Evolutionary conservation across 2,888 invertebrate species (phyloP).

Genomic region (Lomographa bimaculata): DNA sequence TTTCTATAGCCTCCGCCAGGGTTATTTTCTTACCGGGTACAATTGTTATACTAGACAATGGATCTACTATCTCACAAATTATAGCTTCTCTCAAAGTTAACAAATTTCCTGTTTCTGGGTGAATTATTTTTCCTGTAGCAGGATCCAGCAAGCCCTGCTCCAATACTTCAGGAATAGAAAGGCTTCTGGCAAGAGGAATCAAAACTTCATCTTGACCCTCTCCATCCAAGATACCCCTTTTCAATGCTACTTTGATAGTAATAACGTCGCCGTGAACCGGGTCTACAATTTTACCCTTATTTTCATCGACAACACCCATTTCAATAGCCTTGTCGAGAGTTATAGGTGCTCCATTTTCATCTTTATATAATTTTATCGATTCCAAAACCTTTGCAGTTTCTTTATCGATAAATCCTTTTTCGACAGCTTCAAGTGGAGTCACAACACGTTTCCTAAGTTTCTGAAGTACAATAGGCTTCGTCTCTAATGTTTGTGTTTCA

Average conservation of each 20-base stretch:
- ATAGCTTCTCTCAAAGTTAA: conserved; percentile 93
- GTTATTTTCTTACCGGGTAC: conserved; percentile 86
- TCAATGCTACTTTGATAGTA: conserved; percentile 92
- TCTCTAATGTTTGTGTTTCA: conserved; percentile 84
- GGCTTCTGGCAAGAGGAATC: conserved; percentile 90
- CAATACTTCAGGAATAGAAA: conserved; percentile 92
- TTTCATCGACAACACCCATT: conserved; percentile 87
- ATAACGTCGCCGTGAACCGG: conserved; percentile 91
- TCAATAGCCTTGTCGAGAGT: conserved; percentile 91
- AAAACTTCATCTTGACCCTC: conserved; percentile 89
- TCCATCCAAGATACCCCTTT: conserved; percentile 91
- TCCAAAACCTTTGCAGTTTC: conserved; percentile 89
- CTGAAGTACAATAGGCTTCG: conserved; percentile 88
- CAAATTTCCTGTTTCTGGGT: conserved; percentile 93
- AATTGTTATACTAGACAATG: conserved; percentile 87
- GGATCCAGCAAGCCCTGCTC: conserved; percentile 93
- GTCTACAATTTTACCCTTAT: conserved; percentile 91
- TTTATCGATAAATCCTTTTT: conserved; percentile 90
- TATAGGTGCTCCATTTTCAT: conserved; percentile 84
- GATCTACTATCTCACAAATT: conserved; percentile 94
- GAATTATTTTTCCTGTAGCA: conserved; percentile 88
- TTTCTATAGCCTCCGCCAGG: conserved; percentile 89
- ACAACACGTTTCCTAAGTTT: conserved; percentile 91
- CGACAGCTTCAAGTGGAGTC: conserved; percentile 89
- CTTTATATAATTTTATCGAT: conserved; percentile 81